Evolutionary conservation across 2,888 invertebrate genomes (phyloP), one percentile per base, ranked within the genome.

Genomic region (Chalcosyrphus nemorum): DNA sequence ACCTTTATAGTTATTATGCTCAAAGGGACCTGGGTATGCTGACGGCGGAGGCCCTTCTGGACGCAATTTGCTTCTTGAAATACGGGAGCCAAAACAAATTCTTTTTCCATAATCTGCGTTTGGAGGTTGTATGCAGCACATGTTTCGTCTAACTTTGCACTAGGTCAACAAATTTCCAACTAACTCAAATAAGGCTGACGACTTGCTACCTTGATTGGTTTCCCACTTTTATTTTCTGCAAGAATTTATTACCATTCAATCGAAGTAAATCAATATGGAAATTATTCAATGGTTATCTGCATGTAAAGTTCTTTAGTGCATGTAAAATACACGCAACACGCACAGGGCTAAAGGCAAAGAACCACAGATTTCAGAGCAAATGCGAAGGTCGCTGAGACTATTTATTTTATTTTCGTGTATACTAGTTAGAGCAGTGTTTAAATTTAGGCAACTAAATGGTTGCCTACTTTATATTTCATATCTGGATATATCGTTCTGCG

Each of bases 21-120:
- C 86, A 19, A 86, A 84, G 6, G 91, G 91, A 47, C 90, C 89
- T 2, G 89, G 90, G 63, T 71, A 72, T 1, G 76, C 86, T 4
- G 0, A 21, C n/a, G 65, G 65, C 29, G 41, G 29, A 9, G 61
- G n/a, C 4, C 38, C 29, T 9, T 17, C 15, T 0, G 66, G 2
- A n/a, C 19, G 1, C 35, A 74, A 32, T 6, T 21, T 19, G 38
- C 5, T 35, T 32, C 84, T 78, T 11, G 32, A n/a, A 7, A 76
- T 15, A 19, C 81, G 45, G 2, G 84, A 70, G 9, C 78, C 84
- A 35, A 84, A 84, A 38, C 78, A 78, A 11, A 84, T 52, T 15
- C 19, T 17, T n/a, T 57, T 24, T 0, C 19, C 38, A 27, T 43
- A 43, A 15, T 11, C 6, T 1, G 15, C 6, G 2, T n/a, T 11